Evolutionary conservation across 1,140 invertebrate genomes (phyloP).

Genomic region (Anadara kagoshimensis): DNA sequence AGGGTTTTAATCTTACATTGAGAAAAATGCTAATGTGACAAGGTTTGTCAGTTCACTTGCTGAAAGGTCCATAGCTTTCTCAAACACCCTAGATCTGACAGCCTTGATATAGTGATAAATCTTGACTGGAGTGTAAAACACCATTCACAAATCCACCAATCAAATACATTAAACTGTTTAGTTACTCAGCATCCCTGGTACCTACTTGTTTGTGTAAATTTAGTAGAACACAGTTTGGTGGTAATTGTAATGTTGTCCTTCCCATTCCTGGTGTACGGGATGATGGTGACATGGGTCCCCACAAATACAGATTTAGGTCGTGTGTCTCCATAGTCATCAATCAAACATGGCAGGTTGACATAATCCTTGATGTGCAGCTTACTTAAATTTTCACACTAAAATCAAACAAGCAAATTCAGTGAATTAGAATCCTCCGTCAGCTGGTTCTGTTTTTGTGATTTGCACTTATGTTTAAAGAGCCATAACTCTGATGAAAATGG

Average conservation of each 20-base stretch:
- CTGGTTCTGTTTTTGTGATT: too few relatives aligned
- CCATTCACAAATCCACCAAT: too few relatives aligned
- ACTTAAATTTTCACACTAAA: constrained; percentile 84
- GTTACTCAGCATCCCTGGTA: background rate
- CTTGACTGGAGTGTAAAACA: too few relatives aligned
- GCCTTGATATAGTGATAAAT: too few relatives aligned
- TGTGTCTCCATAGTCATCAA: constrained; percentile 66
- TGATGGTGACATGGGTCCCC: constrained; percentile 9
- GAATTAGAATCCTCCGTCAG: too few relatives aligned
- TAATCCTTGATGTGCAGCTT: constrained; percentile 82
- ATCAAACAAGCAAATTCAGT: constrained; percentile 5
- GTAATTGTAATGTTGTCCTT: constrained; percentile 89
- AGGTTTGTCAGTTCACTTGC: too few relatives aligned
- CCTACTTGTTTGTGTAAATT: constrained; percentile 93
- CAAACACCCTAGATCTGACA: too few relatives aligned
- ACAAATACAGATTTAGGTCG: constrained; percentile 43
- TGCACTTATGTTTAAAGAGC: too few relatives aligned
- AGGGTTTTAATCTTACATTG: too few relatives aligned
- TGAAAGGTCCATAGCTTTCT: too few relatives aligned
- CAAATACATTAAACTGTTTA: background rate
- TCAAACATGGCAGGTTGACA: constrained; percentile 82
- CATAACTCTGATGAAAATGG: too few relatives aligned
- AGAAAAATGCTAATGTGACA: too few relatives aligned
- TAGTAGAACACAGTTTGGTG: constrained; percentile 93
- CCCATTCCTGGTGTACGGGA: constrained; percentile 82